phyloP scores from a whole-genome alignment of 2,797 vertebrate species.

The Rhinophrynus dorsalis region DNA sequence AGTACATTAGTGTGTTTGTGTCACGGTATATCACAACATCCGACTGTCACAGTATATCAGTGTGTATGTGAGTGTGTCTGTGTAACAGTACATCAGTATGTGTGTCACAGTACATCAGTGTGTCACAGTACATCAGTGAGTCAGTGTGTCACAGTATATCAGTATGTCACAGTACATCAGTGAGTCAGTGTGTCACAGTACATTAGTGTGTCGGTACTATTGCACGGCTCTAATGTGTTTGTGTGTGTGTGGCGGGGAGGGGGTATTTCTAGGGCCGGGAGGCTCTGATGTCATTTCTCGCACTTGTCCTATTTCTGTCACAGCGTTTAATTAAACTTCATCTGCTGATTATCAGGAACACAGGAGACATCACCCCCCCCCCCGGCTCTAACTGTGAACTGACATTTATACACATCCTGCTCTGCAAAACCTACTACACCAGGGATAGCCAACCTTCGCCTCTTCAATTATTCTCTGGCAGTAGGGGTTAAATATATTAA shows the following conservation, averaged over 20 bases:
- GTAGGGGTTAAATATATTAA: no score
- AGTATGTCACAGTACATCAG: no score
- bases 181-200: no score
- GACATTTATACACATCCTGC: not conserved
- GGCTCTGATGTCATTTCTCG: not conserved
- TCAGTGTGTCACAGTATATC: not conserved
- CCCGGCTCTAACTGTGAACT: no score
- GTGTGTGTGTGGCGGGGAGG: no score
- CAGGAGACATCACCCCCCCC: not conserved
- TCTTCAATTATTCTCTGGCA: not conserved
- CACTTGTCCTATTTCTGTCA: conserved; percentile 15
- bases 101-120: no score
- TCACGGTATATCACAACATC: not conserved
- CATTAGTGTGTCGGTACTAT: no score
- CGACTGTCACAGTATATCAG: not conserved
- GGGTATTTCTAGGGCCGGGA: not conserved
- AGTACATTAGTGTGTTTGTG: no score
- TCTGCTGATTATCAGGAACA: not conserved
- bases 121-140: no score
- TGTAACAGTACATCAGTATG: no score
- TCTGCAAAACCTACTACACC: not conserved
- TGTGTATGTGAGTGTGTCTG: no score
- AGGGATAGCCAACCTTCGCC: not conserved
- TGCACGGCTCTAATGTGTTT: no score
- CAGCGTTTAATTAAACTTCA: not conserved